Evolutionary conservation across 2,113 vertebrate species (phyloP).

Genomic region (Syrrhaptes paradoxus): DNA sequence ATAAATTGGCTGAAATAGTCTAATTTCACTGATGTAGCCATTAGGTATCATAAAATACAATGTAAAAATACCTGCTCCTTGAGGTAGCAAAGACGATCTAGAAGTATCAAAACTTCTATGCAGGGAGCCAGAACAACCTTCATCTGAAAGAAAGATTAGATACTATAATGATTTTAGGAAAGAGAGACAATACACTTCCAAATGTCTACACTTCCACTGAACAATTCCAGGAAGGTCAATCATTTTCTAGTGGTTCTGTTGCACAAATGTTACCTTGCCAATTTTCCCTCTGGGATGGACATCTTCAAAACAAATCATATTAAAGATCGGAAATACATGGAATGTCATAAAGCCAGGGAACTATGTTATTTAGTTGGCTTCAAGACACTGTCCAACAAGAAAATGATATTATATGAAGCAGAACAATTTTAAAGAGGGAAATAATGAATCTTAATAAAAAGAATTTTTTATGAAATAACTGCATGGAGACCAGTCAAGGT

Average conservation of each 20-base stretch:
- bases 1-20: conserved; percentile 33
- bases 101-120: conserved; percentile 92
- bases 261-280: background rate
- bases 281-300: background rate
- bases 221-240: conserved; percentile 19
- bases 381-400: conserved; percentile 48
- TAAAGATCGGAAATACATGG: conserved; percentile 54
- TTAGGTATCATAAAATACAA: conserved; percentile 50
- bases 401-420: conserved; percentile 55
- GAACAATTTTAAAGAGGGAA: conserved; percentile 64
- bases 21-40: conserved; percentile 33
- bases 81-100: conserved; percentile 95
- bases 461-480: conserved; percentile 63
- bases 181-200: background rate
- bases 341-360: conserved; percentile 31
- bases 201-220: background rate
- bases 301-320: conserved; percentile 51
- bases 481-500: conserved; percentile 58
- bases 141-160: conserved; percentile 79
- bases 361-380: conserved; percentile 22
- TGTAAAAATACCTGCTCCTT: conserved; percentile 91
- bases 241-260: background rate
- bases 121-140: conserved; percentile 95
- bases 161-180: background rate
- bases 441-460: conserved; percentile 71